Evolutionary conservation across 1,140 invertebrate genomes (phyloP).

Genomic region (Amyelois transitella): DNA sequence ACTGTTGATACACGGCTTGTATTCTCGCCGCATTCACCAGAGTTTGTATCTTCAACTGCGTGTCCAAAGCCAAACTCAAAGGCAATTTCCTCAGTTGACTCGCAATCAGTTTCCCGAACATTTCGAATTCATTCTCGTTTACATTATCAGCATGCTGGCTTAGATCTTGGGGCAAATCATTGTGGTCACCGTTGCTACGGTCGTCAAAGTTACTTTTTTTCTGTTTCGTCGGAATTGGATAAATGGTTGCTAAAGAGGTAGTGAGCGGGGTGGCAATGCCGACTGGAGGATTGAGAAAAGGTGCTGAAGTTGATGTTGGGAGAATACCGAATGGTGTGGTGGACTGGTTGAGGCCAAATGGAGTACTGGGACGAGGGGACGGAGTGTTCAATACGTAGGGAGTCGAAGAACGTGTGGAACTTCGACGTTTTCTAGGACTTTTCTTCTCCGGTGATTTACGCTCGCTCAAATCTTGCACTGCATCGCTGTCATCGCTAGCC

Average conservation of each 20-base stretch:
- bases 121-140: constrained; percentile 68
- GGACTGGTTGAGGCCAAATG: constrained; percentile 51
- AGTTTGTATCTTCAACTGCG: constrained; percentile 67
- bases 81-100: constrained; percentile 64
- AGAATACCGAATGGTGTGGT: constrained; percentile 55
- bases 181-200: constrained; percentile 39
- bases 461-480: constrained; percentile 61
- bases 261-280: constrained; percentile 61
- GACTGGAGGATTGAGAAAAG: constrained; percentile 60
- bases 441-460: constrained; percentile 65
- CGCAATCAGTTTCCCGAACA: constrained; percentile 68
- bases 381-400: constrained; percentile 70
- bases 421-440: constrained; percentile 62
- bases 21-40: constrained; percentile 66
- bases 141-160: constrained; percentile 63
- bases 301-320: constrained; percentile 43
- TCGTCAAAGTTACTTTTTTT: constrained; percentile 45
- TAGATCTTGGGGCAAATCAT: constrained; percentile 57
- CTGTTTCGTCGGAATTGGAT: constrained; percentile 59
- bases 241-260: constrained; percentile 59
- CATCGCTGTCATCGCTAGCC: constrained; percentile 66
- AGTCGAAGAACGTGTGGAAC: constrained; percentile 58
- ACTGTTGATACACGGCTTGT: constrained; percentile 67
- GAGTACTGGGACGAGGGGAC: constrained; percentile 60
- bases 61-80: constrained; percentile 61